Evolutionary conservation across 2,113 vertebrate genomes (phyloP), one percentile per base, ranked within the genome.

Genomic region (Calypte anna): DNA sequence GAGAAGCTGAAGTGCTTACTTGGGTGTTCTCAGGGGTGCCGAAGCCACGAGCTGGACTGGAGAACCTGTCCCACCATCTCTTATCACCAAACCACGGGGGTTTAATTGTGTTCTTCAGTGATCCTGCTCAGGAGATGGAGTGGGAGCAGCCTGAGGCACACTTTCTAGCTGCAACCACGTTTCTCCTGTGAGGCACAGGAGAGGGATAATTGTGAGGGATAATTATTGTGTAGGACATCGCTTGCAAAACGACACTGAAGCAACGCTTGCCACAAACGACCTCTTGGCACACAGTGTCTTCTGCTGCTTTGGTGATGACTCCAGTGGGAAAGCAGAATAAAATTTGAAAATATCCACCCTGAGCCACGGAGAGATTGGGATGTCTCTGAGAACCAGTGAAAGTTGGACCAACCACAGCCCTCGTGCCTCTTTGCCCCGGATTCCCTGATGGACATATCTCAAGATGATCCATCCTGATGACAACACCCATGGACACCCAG

Each of bases 361-460:
- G 62, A 92, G 54, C 40, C 78, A 66, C 0, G 25, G 44, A 53
- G 43, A 88, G 31, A 54, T 15, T 36, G 75, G 63, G 59, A 33
- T 36, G 31, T 21, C 81, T 83, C 30, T 22, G 62, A 85, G 85
- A 74, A 24, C 3, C 9, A 12, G 48, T 1, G 23, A 88, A 86
- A 58, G 69, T 25, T 2, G n/a, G 51, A 33, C 25, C 2, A 30
- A 82, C 73, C 5, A 0, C 82, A 87, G 66, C 17, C 90, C 69
- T 67, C 1, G 5, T 0, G 50, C 54, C 1, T 2, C 86, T 81
- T 6, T 48, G 18, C 12, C 51, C 59, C n/a, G 0, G 0, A 57
- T 30, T 66, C 25, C 85, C 76, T 0, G 0, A 38, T 0, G 2
- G 63, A 68, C 50, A 44, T 5, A 44, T 5, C 51, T 48, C 1